Evolutionary conservation across 2,797 vertebrate species (phyloP).

Genomic region (Echeneis naucrates): DNA sequence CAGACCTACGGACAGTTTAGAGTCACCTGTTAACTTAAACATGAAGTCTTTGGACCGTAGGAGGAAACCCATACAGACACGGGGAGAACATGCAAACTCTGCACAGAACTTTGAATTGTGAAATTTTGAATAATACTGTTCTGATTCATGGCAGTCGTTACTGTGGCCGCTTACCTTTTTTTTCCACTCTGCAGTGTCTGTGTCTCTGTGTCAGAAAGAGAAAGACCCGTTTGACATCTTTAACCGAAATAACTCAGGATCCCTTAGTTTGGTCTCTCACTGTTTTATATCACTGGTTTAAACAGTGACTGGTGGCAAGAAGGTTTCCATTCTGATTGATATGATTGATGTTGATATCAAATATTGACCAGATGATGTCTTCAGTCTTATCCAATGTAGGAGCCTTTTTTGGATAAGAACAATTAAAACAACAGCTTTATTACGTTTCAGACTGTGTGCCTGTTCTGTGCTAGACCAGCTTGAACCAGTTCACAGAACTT

Average conservation of each 20-base stretch:
- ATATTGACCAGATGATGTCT: not conserved
- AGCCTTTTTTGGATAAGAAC: not conserved
- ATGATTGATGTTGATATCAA: not conserved
- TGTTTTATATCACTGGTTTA: not conserved
- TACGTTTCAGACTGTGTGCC: not conserved
- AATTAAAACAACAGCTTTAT: not conserved
- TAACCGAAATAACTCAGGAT: not conserved
- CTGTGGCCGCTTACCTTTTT: not conserved
- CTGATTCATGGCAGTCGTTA: conserved; percentile 1
- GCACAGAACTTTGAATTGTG: conserved; percentile 2
- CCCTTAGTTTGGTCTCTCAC: not conserved
- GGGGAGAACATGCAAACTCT: too few species aligned
- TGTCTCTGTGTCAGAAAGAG: not conserved
- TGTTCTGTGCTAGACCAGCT: not conserved
- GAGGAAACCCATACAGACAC: too few species aligned
- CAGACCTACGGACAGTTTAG: too few species aligned
- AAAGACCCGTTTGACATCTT: not conserved
- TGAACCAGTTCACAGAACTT: not conserved
- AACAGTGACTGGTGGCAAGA: not conserved
- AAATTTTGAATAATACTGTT: conserved; percentile 13
- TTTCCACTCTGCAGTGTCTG: not conserved
- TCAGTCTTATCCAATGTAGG: not conserved
- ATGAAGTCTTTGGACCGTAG: too few species aligned
- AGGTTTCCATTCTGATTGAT: not conserved
- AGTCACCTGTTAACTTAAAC: too few species aligned